phyloP scores from a whole-genome alignment of 2,797 vertebrate species.

The Sorex maritimensis region DNA sequence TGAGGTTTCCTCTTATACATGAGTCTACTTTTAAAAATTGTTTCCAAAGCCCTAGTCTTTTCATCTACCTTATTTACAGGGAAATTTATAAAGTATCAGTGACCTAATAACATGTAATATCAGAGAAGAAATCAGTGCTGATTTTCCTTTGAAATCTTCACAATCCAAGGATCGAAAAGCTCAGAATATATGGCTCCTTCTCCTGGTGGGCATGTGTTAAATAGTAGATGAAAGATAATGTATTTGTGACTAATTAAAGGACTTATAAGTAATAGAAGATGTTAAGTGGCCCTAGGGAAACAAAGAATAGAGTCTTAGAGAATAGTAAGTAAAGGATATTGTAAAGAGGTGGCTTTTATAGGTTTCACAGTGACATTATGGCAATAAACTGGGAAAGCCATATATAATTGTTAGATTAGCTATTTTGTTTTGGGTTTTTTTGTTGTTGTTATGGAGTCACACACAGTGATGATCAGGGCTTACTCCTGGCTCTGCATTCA shows the following conservation, averaged over 20 bases:
- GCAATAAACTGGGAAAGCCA: not conserved
- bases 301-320: not conserved
- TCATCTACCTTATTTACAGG: not conserved
- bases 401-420: not conserved
- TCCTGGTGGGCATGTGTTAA: not conserved
- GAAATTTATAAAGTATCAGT: not conserved
- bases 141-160: not conserved
- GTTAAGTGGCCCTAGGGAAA: not conserved
- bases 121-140: not conserved
- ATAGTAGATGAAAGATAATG: not conserved
- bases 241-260: not conserved
- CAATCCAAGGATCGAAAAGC: not conserved
- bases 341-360: not conserved
- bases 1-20: not conserved
- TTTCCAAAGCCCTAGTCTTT: not conserved
- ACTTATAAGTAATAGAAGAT: too few species aligned
- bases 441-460: too few species aligned
- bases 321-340: not conserved
- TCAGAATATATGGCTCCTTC: not conserved
- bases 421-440: too few species aligned
- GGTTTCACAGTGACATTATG: constrained; percentile 36
- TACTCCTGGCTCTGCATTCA: too few species aligned
- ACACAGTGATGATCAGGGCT: too few species aligned
- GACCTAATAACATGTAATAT: not conserved
- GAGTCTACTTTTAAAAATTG: not conserved